phyloP scores from a whole-genome alignment of 2,888 invertebrate genomes.

The Chymomyza amoena region DNA sequence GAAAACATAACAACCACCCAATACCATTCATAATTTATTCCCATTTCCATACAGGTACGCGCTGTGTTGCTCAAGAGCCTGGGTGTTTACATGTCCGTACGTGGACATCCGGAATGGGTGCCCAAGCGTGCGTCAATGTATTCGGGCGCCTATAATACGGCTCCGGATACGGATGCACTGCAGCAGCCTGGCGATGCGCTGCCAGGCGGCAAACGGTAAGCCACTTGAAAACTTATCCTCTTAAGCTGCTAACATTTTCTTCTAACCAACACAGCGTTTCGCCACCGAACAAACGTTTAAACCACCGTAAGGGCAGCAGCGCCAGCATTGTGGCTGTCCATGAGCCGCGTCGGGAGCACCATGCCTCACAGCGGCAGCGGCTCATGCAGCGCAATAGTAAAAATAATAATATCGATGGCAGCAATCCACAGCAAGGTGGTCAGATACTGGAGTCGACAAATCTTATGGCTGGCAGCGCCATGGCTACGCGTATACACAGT shows the following conservation, averaged over 20 bases:
- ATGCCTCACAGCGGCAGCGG: conserved; percentile 34
- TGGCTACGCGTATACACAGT: conserved; percentile 41
- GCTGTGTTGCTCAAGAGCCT: conserved; percentile 79
- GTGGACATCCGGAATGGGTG: conserved; percentile 78
- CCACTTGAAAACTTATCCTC: not conserved
- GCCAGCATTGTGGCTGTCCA: conserved; percentile 56
- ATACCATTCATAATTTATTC: not conserved
- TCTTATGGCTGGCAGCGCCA: conserved; percentile 21
- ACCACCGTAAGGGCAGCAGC: conserved; percentile 54
- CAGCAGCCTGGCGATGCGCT: conserved; percentile 62
- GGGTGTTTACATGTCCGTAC: conserved; percentile 78
- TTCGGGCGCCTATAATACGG: conserved; percentile 77
- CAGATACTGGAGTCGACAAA: conserved; percentile 20
- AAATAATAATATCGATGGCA: conserved; percentile 19
- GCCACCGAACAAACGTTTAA: conserved; percentile 57
- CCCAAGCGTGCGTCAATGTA: conserved; percentile 77
- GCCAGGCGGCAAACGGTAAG: conserved; percentile 57
- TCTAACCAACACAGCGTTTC: conserved; percentile 49
- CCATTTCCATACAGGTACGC: conserved; percentile 75
- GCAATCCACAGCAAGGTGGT: conserved; percentile 1
- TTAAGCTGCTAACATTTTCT: not conserved
- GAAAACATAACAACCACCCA: not conserved
- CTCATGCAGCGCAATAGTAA: conserved; percentile 43
- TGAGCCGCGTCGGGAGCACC: conserved; percentile 29
- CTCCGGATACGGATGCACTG: conserved; percentile 76